phyloP scores from a whole-genome alignment of 2,797 vertebrate species.

The Enoplosus armatus region DNA sequence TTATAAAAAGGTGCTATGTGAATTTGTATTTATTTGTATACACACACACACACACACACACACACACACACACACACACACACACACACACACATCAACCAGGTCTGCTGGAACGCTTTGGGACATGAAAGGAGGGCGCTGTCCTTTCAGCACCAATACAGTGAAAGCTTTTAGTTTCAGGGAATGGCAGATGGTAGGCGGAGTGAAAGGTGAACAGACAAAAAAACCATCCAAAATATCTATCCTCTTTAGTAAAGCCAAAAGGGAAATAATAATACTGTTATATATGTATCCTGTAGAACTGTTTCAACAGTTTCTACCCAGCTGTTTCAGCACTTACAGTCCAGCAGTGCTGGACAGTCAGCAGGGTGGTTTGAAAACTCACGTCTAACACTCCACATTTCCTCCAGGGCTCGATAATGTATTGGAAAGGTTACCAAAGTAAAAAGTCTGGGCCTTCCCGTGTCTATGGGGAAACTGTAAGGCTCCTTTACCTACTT shows the following conservation, averaged over 20 bases:
- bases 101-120: not conserved
- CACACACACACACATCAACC: too few relatives aligned
- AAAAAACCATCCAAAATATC: not conserved
- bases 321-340: not conserved
- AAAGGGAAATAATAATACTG: not conserved
- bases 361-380: not conserved
- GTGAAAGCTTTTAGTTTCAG: slow-evolving; percentile 6
- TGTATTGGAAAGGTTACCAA: not conserved
- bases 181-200: not conserved
- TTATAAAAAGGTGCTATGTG: not conserved
- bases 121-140: not conserved
- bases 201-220: slow-evolving; percentile 1
- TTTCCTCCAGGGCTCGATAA: not conserved
- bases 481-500: not conserved
- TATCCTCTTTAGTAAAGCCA: slow-evolving; percentile 12
- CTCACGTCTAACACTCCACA: too few relatives aligned
- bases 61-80: too few relatives aligned
- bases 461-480: not conserved
- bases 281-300: not conserved
- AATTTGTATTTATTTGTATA: too few relatives aligned
- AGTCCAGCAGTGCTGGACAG: too few relatives aligned
- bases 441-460: not conserved
- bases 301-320: not conserved
- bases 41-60: too few relatives aligned
- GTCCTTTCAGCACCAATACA: not conserved